Percentiles rank a stretch among this genome's conserved stretches.
These are phyloP conservation scores for Zophobas atratus DNA, from an alignment of 1,140 invertebrate species.

Conservation along the genomic window DNA sequence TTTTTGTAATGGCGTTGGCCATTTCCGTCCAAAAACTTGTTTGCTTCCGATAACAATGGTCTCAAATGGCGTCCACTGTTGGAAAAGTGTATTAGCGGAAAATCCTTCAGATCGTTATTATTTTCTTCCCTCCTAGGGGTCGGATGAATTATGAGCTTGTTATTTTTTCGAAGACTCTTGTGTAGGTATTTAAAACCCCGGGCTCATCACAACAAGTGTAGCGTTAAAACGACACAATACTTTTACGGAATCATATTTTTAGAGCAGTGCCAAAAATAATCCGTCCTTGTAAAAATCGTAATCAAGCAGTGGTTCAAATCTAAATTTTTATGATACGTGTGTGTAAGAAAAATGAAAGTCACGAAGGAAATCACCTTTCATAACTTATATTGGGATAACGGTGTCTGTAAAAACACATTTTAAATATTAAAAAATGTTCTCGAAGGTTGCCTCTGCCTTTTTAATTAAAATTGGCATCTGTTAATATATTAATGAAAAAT, in stretches of 20 bases:
- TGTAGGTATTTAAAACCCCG: conserved; percentile 4
- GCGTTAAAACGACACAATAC: background rate
- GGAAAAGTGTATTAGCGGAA: conserved; percentile 35
- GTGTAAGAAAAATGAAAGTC: too few species aligned
- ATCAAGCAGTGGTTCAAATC: too few species aligned
- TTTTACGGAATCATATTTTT: background rate
- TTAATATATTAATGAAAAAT: too few species aligned
- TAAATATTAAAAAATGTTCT: too few species aligned
- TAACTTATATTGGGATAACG: too few species aligned
- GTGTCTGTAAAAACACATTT: too few species aligned
- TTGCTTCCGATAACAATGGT: conserved; percentile 26
- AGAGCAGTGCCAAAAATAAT: background rate
- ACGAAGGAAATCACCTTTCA: too few species aligned
- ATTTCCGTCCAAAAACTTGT: conserved; percentile 37
- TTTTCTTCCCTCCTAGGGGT: conserved; percentile 16
- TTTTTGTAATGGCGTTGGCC: conserved; percentile 31
- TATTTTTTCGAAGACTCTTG: conserved; percentile 22
- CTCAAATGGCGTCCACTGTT: conserved; percentile 26
- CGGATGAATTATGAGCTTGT: conserved; percentile 35
- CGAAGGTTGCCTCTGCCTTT: too few species aligned
- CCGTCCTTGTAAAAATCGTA: too few species aligned
- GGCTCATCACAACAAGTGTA: background rate
- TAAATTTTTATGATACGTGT: too few species aligned
- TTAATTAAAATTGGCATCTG: too few species aligned
- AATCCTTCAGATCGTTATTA: conserved; percentile 32